Conservation (phyloP, 2,113 vertebrate species). For the Epinephelus moara region DNA sequence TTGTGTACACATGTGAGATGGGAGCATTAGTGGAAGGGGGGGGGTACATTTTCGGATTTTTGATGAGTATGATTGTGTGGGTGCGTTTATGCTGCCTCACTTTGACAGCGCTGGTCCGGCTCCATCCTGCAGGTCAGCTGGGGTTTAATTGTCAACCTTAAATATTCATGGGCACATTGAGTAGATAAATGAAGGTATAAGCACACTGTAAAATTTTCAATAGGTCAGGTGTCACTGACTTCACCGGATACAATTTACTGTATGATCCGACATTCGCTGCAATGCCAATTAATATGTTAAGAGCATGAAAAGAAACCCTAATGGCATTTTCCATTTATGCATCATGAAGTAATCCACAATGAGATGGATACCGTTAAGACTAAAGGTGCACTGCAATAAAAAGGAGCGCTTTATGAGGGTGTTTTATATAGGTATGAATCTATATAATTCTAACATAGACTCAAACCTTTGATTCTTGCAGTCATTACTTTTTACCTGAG, state of each 20-base stretch:
- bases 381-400: conserved; percentile 71
- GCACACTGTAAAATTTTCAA: conserved; percentile 85
- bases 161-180: conserved; percentile 86
- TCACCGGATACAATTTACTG: conserved; percentile 85
- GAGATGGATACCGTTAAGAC: conserved; percentile 73
- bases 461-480: conserved; percentile 72
- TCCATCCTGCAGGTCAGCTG: conserved; percentile 78
- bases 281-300: conserved; percentile 87
- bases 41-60: conserved; percentile 35
- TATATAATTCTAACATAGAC: conserved; percentile 75
- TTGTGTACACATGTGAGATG: conserved; percentile 27
- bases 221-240: conserved; percentile 85
- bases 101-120: conserved; percentile 66
- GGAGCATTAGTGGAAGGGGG: background rate
- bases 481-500: conserved; percentile 73
- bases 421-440: conserved; percentile 79
- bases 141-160: conserved; percentile 86
- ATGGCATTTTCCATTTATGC: conserved; percentile 82
- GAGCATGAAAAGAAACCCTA: conserved; percentile 80
- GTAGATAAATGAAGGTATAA: conserved; percentile 87
- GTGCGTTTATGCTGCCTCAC: conserved; percentile 58
- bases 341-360: conserved; percentile 78
- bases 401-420: conserved; percentile 75
- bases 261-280: conserved; percentile 76
- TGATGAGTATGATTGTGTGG: conserved; percentile 53